These are phyloP conservation scores for Phanerotoma sp. DNA, from an alignment of 2,888 invertebrate species.

Conservation along the genomic window DNA sequence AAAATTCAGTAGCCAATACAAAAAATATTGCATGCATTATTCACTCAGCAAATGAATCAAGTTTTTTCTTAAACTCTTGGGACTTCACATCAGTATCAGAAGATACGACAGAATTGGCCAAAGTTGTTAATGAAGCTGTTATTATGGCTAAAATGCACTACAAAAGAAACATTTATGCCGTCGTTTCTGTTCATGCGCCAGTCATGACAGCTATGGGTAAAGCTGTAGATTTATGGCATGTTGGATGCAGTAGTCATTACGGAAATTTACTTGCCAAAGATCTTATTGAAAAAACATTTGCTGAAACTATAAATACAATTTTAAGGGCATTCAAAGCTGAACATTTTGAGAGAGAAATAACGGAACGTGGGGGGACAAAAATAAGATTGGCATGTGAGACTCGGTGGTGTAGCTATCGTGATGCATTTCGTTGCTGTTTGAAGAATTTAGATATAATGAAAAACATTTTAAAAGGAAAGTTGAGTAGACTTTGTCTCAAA, in stretches of 20 bases:
- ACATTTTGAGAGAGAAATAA: constrained; percentile 25
- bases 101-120: constrained; percentile 22
- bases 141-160: constrained; percentile 29
- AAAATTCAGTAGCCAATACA: constrained; percentile 22
- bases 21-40: constrained; percentile 25
- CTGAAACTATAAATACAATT: constrained; percentile 24
- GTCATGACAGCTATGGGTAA: constrained; percentile 36
- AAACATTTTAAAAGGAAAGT: not conserved
- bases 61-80: constrained; percentile 32
- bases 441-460: constrained; percentile 23
- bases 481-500: not conserved
- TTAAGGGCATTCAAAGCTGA: constrained; percentile 26
- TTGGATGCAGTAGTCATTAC: constrained; percentile 36
- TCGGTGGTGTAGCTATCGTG: constrained; percentile 29
- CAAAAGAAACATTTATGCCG: constrained; percentile 31
- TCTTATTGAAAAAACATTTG: constrained; percentile 26
- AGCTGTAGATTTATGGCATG: constrained; percentile 31
- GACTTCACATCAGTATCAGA: constrained; percentile 28
- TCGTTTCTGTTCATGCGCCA: constrained; percentile 38
- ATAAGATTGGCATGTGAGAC: constrained; percentile 26
- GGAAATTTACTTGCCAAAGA: constrained; percentile 36
- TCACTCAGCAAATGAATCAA: constrained; percentile 5
- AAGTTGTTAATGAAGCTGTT: constrained; percentile 27
- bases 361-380: constrained; percentile 21
- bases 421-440: constrained; percentile 19